Base-by-base conservation (phyloP, 2,797 vertebrate species). In the Distichodus sexfasciatus region DNA sequence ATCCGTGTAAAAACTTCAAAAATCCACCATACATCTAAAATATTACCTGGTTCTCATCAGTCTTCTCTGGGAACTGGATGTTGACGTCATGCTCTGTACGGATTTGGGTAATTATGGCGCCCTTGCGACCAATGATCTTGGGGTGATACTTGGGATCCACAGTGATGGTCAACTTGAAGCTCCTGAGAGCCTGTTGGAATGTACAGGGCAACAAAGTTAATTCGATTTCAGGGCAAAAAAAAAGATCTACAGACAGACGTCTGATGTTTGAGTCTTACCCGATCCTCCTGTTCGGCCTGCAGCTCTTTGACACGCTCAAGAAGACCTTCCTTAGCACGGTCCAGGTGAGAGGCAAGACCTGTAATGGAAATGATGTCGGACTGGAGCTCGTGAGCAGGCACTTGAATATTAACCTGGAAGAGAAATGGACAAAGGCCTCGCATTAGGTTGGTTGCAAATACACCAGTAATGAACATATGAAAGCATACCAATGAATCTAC, bases 61-160 rank as follows among this genome's bases (percentile, higher is more conserved):
- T 97, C 87, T 98, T 99, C 72, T 99, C 97, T 0, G 96, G 97
- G 78, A 99, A 98, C 83, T 99, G 97, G 84, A 99, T 96, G 89
- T 95, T 98, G 21, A 99, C 97, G 1, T 98, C 96, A 0, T 98
- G 96, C 54, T 96, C 94, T 8, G 90, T 89, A 77, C 97, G 96
- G 85, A 99, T 98, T 76, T 89, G 95, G 12, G 96, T 98, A 76
- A 99, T 98, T 73, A 97, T 94, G n/a, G 96, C 93, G 41, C 97
- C 97, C 82, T 99, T 99, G 21, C 97, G 92, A 29, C 97, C 97
- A 3, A 99, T 99, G 79, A 99, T 98, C 83, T 99, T 99, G 67
- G 97, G 97, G 80, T 99, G 97, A 86, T 98, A 96, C 82, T 95
- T 99, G 76, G 97, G 95, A 79, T 99, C 96, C 82, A 99, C 97